Evolutionary conservation across 2,888 invertebrate genomes (phyloP), one percentile per base, ranked within the genome.

Genomic region (Panopea generosa): DNA sequence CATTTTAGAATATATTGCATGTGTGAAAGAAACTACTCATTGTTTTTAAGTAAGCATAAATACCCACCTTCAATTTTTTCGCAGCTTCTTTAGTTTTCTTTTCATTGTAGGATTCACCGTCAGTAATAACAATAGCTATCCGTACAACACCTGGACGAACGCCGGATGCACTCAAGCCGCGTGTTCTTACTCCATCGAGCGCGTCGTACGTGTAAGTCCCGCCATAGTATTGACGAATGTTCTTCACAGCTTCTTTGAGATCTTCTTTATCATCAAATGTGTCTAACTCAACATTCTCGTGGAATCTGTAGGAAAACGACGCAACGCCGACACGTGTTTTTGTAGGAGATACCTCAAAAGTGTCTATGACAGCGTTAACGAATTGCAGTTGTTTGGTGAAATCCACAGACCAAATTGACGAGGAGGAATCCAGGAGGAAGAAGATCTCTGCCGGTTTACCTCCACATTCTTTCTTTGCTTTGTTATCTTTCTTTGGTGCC

Each of bases 341-440:
- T 24, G 73, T 67, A 2, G 72, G 73, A 1, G 82, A 79, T 22
- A 88, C 68, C 0, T 82, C 77, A 56, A 88, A 87, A 18, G 52
- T 73, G 47, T 72, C 68, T 18, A 86, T 71, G 55, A 88, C 70
- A 26, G 83, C 75, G 26, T 70, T 67, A 6, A 87, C 84, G 62
- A 89, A 87, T 7, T 57, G 33, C 16, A 86, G 59, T 71, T 87
- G 87, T 26, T 83, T 84, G 29, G 59, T 65, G 80, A 87, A 88
- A 69, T 89, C 79, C 2, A 82, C 71, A 0, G 66, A 56, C 84
- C 86, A 86, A 43, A 88, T 87, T 49, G 86, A 86, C 22, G 80
- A 80, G 16, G 87, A 87, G 4, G 84, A 84, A 49, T 80, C 80
- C 59, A 84, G 61, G 4, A 78, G 66, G 62, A 78, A 83, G 69